These are phyloP conservation scores for Drosophila flavopinicola DNA, from an alignment of 2,888 invertebrate species.

Conservation along the genomic window DNA sequence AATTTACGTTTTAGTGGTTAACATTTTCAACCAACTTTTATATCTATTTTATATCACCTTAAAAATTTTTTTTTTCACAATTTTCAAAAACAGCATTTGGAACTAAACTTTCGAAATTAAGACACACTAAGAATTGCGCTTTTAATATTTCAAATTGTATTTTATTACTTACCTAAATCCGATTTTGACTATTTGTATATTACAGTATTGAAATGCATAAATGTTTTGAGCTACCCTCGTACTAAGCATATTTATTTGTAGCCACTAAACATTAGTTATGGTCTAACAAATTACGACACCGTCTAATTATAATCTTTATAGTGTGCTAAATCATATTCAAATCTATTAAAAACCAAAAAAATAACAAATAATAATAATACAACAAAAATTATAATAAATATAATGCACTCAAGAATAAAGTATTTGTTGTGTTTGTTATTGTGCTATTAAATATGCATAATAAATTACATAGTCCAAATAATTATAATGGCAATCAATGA, in stretches of 20 bases:
- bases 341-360: too few species aligned
- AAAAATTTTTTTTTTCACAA: too few species aligned
- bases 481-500: slow-evolving; percentile 45
- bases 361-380: slow-evolving; percentile 7
- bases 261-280: slow-evolving; percentile 7
- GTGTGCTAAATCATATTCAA: slow-evolving; percentile 46
- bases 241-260: not conserved
- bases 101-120: too few species aligned
- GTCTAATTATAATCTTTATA: slow-evolving; percentile 55
- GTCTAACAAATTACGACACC: slow-evolving; percentile 22
- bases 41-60: too few species aligned
- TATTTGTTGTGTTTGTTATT: slow-evolving; percentile 22
- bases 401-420: slow-evolving; percentile 17
- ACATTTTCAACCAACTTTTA: too few species aligned
- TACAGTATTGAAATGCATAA: not conserved
- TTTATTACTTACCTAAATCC: too few species aligned
- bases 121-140: too few species aligned
- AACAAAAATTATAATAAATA: slow-evolving; percentile 1
- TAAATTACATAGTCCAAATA: slow-evolving; percentile 57
- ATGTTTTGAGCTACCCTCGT: slow-evolving; percentile 2
- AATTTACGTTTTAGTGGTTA: too few species aligned
- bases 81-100: too few species aligned
- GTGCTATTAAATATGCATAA: slow-evolving; percentile 56
- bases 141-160: too few species aligned
- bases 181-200: too few species aligned